Conservation (phyloP, 2,797 vertebrate genomes). For the Anolis apletophallus region DNA sequence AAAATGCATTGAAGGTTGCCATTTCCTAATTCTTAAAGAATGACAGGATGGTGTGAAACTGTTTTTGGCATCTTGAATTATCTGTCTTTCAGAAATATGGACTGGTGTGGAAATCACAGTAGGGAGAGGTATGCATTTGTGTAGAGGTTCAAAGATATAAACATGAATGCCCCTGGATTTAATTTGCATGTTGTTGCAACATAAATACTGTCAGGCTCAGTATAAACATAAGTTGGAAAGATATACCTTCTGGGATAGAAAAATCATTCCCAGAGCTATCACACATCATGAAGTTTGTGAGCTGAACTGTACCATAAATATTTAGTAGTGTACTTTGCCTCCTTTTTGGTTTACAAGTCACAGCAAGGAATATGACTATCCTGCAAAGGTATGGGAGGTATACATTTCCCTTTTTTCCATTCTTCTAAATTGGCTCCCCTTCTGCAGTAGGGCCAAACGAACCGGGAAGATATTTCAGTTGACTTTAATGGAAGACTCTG, state of each 20-base stretch:
- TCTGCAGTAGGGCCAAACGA: no score
- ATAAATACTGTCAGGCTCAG: not conserved
- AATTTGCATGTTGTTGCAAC: not conserved
- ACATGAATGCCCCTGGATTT: not conserved
- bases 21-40: not conserved
- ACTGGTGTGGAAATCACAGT: not conserved
- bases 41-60: not conserved
- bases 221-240: not conserved
- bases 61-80: not conserved
- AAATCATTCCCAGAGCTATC: not conserved
- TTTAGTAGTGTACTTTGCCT: not conserved
- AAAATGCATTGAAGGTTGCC: no score
- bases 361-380: no score
- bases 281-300: not conserved
- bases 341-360: not conserved
- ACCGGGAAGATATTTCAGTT: no score
- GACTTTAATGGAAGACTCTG: no score
- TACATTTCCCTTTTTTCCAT: no score
- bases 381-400: not conserved
- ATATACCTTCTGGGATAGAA: not conserved
- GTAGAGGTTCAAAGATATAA: not conserved
- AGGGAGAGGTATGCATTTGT: not conserved
- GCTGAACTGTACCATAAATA: not conserved
- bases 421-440: no score
- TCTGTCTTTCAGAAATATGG: not conserved